phyloP scores from a whole-genome alignment of 2,113 vertebrate species.

The Nothoprocta perdicaria region DNA sequence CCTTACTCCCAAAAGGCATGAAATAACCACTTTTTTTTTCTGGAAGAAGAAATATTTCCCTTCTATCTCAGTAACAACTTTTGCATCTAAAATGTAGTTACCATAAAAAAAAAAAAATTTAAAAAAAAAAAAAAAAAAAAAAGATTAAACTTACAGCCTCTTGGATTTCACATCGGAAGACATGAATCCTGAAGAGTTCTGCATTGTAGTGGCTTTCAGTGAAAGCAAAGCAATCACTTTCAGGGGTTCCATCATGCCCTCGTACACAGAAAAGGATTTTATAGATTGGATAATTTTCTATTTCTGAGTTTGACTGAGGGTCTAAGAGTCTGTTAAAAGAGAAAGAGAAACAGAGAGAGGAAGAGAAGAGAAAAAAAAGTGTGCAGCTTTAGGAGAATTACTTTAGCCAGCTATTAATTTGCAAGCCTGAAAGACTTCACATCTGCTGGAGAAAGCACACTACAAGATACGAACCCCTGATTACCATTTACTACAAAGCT shows the following conservation, averaged over 20 bases:
- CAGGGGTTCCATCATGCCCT: conserved; percentile 93
- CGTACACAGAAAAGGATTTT: conserved; percentile 98
- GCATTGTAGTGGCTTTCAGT: conserved; percentile 98
- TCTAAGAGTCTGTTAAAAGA: conserved; percentile 87
- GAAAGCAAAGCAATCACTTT: conserved; percentile 98
- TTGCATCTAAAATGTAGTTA: neutral
- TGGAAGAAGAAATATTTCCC: neutral
- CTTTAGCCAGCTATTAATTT: conserved; percentile 5
- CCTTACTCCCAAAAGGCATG: neutral
- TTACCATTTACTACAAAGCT: neutral
- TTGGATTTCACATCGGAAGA: conserved; percentile 98
- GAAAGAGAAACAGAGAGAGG: neutral
- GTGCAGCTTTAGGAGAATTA: neutral
- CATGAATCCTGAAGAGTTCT: conserved; percentile 98
- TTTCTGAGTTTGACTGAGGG: conserved; percentile 92
- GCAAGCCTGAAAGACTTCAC: neutral
- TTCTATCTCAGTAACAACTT: neutral
- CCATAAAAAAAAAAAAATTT: neutral
- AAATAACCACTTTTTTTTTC: neutral
- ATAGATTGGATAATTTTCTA: conserved; percentile 97
- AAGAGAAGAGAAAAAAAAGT: neutral
- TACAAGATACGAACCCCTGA: neutral
- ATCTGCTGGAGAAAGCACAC: neutral
- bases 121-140: neutral
- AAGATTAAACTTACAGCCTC: conserved; percentile 89